Evolutionary conservation across 2,888 invertebrate genomes (phyloP), one percentile per base, ranked within the genome.

Genomic region (Microctonus brassicae): DNA sequence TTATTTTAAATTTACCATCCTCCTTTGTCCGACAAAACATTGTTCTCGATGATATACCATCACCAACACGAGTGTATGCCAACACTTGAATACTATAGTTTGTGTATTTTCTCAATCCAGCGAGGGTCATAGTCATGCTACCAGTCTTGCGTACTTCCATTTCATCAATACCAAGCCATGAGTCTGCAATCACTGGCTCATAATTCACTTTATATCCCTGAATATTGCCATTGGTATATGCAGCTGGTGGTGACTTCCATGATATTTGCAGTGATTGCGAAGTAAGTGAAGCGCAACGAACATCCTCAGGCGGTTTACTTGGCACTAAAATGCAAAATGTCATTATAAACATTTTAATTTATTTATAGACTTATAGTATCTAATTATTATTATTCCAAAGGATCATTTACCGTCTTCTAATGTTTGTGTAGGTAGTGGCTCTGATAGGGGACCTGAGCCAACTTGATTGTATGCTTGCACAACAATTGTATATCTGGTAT

Each of bases 31-130:
- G 91, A 81, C 95, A 94, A 84, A 90, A 93, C 39, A 92, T 89
- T 0, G 93, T 90, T 73, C 90, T 88, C 39, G 94, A 92, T 70
- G 92, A 87, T 5, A 91, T 90, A 1, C 95, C 95, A 82, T 94
- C 94, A 0, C 95, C 95, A 80, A 94, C 92, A 83, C 94, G 90
- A 0, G 95, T 95, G 85, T 91, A 94, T 0, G 95, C 94, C 80
- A 94, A 84, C 10, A 95, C 93, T 88, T 94, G 94, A 73, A 95
- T 90, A 83, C 94, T 94, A 87, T 95, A 95, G 87, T 95, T 95
- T 36, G 94, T 93, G 85, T 90, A 95, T 82, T 93, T 94, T 81
- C 92, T 90, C 73, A 95, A 88, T 3, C 92, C 92, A 0, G 92
- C 92, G 33, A 95, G 88, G 65, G 94, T 93, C 0, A 92, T 91